Evolutionary conservation across 1,140 invertebrate species (phyloP), one percentile per base, ranked within the genome.

Genomic region (Scaptomyza hsui): DNA sequence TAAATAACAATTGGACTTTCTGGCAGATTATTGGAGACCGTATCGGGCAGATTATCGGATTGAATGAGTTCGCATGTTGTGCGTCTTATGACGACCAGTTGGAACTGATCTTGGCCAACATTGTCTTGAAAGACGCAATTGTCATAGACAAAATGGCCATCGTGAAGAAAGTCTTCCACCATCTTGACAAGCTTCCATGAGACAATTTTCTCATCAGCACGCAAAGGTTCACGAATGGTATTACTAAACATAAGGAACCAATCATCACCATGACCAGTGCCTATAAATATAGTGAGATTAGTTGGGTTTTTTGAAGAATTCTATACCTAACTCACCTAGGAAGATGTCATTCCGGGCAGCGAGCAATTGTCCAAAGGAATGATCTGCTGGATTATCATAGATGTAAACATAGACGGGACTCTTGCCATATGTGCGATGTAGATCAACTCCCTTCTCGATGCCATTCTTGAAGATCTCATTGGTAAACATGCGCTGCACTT

Each of bases 401-500:
- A 76, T 55, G 39, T 65, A 79, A 1, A 39, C 59, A 13, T 74
- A 82, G 5, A 82, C 52, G 0, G 79, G 69, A 53, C 42, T 57
- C 18, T 24, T 49, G 6, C 41, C 51, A 16, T 65, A 7, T 21
- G 45, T 13, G 0, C 49, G 39, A 29, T 82, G 76, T 19, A 73
- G 44, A 10, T 65, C 32, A 39, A 62, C 9, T 9, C 37, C 59
- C 1, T 47, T 18, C 12, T 41, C 7, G 57, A 37, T 72, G 12
- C 93, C 92, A n/a, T 83, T 85, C 35, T 74, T 74, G 0, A 94
- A 85, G 4, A 94, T 91, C 42, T 93, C 88, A 19, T 86, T 71
- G 0, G 79, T 82, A 19, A 76, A 79, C 18, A 82, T 74, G 7
- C 62, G 51, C 35, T 74, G 73, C n/a, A 82, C 51, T 47, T 59